Conservation (phyloP, 2,888 invertebrate species). For the Microctonus brassicae region DNA sequence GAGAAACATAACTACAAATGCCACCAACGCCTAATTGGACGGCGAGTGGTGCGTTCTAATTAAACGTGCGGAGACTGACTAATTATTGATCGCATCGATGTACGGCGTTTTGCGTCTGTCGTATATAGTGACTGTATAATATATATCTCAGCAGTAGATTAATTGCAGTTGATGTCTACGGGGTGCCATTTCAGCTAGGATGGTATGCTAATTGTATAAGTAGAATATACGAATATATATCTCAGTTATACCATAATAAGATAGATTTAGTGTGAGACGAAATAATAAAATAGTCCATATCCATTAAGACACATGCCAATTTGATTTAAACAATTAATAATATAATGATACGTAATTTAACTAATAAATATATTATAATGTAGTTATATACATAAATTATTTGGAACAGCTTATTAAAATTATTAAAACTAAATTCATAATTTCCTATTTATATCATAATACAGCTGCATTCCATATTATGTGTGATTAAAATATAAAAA, state of each 20-base stretch:
- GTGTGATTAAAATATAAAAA: too few species aligned
- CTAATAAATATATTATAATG: background rate
- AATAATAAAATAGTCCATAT: background rate
- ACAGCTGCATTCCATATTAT: too few species aligned
- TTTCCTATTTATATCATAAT: too few species aligned
- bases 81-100: conserved; percentile 62
- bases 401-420: background rate
- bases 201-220: conserved; percentile 25
- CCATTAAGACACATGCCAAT: background rate
- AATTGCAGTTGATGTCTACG: conserved; percentile 48
- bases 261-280: background rate
- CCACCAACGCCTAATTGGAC: conserved; percentile 55
- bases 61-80: conserved; percentile 55
- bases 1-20: conserved; percentile 13
- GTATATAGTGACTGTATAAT: background rate
- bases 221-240: background rate
- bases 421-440: background rate
- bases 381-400: background rate
- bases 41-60: conserved; percentile 54
- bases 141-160: conserved; percentile 49
- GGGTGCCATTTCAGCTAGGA: conserved; percentile 44
- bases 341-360: background rate
- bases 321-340: background rate
- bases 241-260: background rate
- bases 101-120: conserved; percentile 29